Base-by-base conservation (phyloP, 1,140 invertebrate species). In the Drosophila mojavensis region DNA sequence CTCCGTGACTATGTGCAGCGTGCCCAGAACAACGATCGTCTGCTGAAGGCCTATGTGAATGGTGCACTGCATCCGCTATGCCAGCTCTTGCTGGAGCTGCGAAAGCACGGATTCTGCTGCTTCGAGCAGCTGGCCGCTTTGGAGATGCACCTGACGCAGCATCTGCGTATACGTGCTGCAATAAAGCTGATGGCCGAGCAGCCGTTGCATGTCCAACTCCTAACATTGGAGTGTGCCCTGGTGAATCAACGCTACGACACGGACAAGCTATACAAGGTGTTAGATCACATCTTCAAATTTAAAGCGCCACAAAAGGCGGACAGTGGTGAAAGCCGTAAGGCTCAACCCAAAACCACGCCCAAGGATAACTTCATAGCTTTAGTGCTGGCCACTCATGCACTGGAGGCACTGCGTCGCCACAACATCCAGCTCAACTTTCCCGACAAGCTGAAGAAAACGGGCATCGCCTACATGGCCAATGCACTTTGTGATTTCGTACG, bases 331-430 rank as follows among this genome's bases (percentile, higher is more conserved):
- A 2, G 20, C 20, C 2, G 3, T 24, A 24, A 3, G 20, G 3
- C 2, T 24, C 1, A 24, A 24, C 20, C 20, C 20, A 24, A 24
- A 1, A 1, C 20, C 20, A 24, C 20, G 20, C 20, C 10, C 13
- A 30, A 51, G 10, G 7, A 10, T 3, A 1, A 4, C 5, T 45
- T 5, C 17, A 9, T n/a, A 20, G 33, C 43, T 1, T 50, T 88
- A 0, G 5, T 60, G 1, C 1, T 80, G 7, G 50, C 62, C 5
- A 68, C 74, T 11, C 70, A 81, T n/a, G 41, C 71, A 1, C 4
- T 91, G 26, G 60, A 78, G n/a, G 66, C 90, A 9, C 64, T 92
- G 26, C 70, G 77, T 6, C 80, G 82, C 20, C 72, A 92, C 53
- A 78, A 89, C 50, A 71, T 92, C 0, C 56, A 60, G 17, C 17